phyloP scores from a whole-genome alignment of 1,140 invertebrate species.

The Lethocerus indicus region DNA sequence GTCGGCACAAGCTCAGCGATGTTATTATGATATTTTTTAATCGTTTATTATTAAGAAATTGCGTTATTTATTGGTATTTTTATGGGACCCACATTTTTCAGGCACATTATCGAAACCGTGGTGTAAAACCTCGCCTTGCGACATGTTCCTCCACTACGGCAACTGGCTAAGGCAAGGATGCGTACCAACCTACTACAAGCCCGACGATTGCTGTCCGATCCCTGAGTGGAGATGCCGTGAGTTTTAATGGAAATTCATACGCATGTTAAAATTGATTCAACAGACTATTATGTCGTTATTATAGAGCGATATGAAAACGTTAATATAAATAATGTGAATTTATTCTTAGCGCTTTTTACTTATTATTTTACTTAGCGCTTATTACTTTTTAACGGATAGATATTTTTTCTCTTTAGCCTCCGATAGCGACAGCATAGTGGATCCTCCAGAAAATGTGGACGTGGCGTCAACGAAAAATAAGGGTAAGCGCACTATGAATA shows the following conservation, averaged over 20 bases:
- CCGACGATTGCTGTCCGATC: slow-evolving; percentile 10
- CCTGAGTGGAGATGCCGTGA: slow-evolving; percentile 13
- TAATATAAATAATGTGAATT: too few relatives aligned
- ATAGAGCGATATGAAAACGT: too few relatives aligned
- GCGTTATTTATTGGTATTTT: not conserved
- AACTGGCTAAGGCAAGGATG: slow-evolving; percentile 8
- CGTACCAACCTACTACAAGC: slow-evolving; percentile 8
- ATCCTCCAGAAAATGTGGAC: too few relatives aligned
- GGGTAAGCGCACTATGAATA: too few relatives aligned
- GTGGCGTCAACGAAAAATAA: too few relatives aligned
- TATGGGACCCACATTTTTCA: not conserved
- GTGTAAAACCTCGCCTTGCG: slow-evolving; percentile 5
- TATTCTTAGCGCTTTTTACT: too few relatives aligned
- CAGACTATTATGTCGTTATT: too few relatives aligned
- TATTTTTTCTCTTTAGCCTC: too few relatives aligned
- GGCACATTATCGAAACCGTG: slow-evolving; percentile 7
- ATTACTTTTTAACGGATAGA: too few relatives aligned
- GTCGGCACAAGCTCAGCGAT: not conserved
- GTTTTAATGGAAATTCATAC: not conserved
- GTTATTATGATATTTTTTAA: not conserved
- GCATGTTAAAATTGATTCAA: too few relatives aligned
- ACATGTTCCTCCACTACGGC: slow-evolving; percentile 12
- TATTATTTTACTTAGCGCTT: too few relatives aligned
- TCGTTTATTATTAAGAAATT: not conserved
- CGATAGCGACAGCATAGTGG: too few relatives aligned